Evolutionary conservation across 2,113 vertebrate species (phyloP).

Genomic region (Gila orcuttii): DNA sequence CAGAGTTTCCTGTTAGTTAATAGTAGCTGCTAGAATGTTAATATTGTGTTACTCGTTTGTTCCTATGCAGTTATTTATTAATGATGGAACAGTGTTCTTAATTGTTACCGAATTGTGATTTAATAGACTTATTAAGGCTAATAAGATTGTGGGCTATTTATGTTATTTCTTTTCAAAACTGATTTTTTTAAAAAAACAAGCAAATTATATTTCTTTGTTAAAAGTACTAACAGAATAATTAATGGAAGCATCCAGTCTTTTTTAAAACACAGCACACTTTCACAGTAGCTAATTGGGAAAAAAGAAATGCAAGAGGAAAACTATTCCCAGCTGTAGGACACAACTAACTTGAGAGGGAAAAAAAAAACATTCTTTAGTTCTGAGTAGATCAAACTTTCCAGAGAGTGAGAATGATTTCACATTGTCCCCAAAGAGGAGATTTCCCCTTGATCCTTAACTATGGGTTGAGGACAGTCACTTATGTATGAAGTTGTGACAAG

Average conservation of each 20-base stretch:
- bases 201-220: not conserved
- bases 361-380: constrained; percentile 6
- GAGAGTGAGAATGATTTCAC: constrained; percentile 25
- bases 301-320: not conserved
- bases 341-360: not conserved
- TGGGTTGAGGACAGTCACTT: constrained; percentile 54
- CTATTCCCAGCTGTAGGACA: not conserved
- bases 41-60: too few species aligned
- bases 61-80: too few species aligned
- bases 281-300: not conserved
- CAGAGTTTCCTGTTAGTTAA: too few species aligned
- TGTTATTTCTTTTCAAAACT: not conserved
- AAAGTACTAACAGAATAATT: not conserved
- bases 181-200: too few species aligned
- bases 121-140: too few species aligned
- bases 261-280: not conserved
- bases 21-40: too few species aligned
- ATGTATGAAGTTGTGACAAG: constrained; percentile 62
- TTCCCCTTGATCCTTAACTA: constrained; percentile 53
- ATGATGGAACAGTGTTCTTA: too few species aligned
- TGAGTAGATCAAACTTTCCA: constrained; percentile 35
- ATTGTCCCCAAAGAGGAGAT: constrained; percentile 43
- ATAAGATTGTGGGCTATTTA: too few species aligned
- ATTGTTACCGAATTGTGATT: too few species aligned
- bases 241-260: not conserved